Evolutionary conservation across 2,797 vertebrate genomes (phyloP), one percentile per base, ranked within the genome.

Genomic region (Chaetophractus vellerosus): DNA sequence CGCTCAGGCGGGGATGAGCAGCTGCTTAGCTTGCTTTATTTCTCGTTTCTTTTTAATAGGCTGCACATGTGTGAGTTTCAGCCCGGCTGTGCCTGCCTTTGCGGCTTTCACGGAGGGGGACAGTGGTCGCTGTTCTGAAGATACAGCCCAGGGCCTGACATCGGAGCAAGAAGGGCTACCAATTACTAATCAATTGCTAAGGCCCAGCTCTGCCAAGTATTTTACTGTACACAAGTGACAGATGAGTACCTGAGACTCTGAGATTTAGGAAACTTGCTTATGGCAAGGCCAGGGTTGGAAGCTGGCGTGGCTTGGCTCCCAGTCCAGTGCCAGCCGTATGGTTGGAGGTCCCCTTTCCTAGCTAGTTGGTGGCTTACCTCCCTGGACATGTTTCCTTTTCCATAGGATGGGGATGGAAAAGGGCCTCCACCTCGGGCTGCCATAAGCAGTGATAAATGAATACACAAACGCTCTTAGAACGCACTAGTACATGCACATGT

Each of bases 401-500:
- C 11, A 9, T 63, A 63, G 61, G 50, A 38, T 11, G 4, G 69
- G 71, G 63, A 16, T 16, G 10, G 33, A 3, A 16, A 7, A 36
- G 69, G 2, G 41, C 38, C 26, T 52, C 38, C 71, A 64, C 36
- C 31, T 3, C 21, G 9, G 24, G 23, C 14, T 21, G 24, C 24
- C 15, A 36, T 1, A 4, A 64, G 14, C 23, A 6, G 23, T 26
- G 10, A 57, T 33, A 7, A 18, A 33, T 55, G 18, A 28, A 33
- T 28, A 61, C 1, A 28, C 24, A 72, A 45, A 9, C 9, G 50
- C 26, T 41, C 69, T 82, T 48, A 8, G 24, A 6, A 18, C 11
- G 9, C 0, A 0, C 26, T 16, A 8, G 23, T 4, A 36, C 26
- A 0, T 0, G 0, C 1, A 5, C n/a, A 33, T 21, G 12, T 5